phyloP scores from a whole-genome alignment of 2,888 invertebrate species.

The Aproaerema taeniolella region DNA sequence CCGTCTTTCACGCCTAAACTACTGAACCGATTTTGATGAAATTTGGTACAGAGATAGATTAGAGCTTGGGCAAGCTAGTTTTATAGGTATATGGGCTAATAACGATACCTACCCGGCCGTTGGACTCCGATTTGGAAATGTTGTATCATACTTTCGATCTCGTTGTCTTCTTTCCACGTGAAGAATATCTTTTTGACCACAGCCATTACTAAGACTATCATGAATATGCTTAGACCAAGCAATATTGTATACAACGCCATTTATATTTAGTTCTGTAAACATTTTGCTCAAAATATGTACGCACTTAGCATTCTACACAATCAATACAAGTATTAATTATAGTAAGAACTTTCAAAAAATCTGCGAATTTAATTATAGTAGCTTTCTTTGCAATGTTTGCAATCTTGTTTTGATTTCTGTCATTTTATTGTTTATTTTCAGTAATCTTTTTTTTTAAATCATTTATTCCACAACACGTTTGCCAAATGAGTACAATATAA shows the following conservation, averaged over 20 bases:
- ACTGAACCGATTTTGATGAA: background rate
- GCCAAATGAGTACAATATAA: too few species aligned
- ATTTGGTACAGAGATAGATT: background rate
- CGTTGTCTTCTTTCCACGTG: constrained; percentile 62
- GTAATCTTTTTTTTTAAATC: too few species aligned
- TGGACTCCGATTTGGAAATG: constrained; percentile 29
- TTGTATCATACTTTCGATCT: constrained; percentile 44
- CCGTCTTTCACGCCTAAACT: background rate
- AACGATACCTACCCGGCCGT: constrained; percentile 44
- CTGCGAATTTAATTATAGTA: too few species aligned
- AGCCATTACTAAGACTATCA: constrained; percentile 62
- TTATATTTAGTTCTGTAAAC: constrained; percentile 19
- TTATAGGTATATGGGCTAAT: background rate
- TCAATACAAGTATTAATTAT: too few species aligned
- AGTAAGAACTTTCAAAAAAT: too few species aligned
- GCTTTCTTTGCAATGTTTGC: too few species aligned
- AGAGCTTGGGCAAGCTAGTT: background rate
- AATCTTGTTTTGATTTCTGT: too few species aligned
- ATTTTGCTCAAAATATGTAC: constrained; percentile 18
- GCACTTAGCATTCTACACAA: background rate
- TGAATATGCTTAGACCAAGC: constrained; percentile 63
- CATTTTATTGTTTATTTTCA: too few species aligned
- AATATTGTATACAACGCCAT: constrained; percentile 69
- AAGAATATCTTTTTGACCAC: constrained; percentile 67
- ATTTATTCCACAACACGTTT: too few species aligned